Percentiles rank a stretch among this genome's conserved stretches.
phyloP scores from a whole-genome alignment of 1,140 invertebrate genomes.

The Potamilus streckersoni region DNA sequence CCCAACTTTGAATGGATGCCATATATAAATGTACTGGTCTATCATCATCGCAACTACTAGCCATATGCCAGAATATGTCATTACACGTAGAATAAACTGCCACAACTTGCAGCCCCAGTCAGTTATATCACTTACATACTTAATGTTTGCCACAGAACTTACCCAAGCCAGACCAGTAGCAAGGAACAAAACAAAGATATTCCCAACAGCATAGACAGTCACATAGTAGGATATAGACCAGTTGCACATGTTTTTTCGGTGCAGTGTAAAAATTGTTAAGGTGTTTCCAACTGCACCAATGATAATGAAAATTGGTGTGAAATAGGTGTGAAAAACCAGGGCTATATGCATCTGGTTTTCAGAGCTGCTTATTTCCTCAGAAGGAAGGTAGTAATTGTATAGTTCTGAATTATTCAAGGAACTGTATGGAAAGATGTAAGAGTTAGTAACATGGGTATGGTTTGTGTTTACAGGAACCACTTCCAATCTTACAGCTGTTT shows the following conservation, averaged over 20 bases:
- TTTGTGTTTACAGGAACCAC: too few species aligned
- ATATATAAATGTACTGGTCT: constrained; percentile 57
- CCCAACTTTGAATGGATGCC: constrained; percentile 44
- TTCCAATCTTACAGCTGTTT: too few species aligned
- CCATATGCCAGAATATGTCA: constrained; percentile 58
- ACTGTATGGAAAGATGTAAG: too few species aligned
- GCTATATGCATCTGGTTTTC: too few species aligned
- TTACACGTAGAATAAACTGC: constrained; percentile 58
- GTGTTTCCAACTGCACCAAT: constrained; percentile 59
- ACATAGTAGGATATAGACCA: constrained; percentile 62
- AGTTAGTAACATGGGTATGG: too few species aligned
- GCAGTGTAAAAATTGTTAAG: constrained; percentile 53
- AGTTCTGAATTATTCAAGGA: too few species aligned
- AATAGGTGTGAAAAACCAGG: constrained; percentile 22
- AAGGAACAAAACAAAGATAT: constrained; percentile 50
- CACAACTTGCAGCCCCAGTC: constrained; percentile 57
- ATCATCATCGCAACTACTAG: constrained; percentile 59
- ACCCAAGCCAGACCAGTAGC: constrained; percentile 53
- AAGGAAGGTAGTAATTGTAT: too few species aligned
- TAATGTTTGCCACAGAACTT: constrained; percentile 39
- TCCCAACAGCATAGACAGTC: constrained; percentile 53
- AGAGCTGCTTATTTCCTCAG: too few species aligned
- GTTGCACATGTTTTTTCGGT: constrained; percentile 47
- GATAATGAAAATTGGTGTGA: constrained; percentile 56
- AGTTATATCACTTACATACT: constrained; percentile 40